phyloP scores from a whole-genome alignment of 2,797 vertebrate species.

The Neopelma chrysocephalum region DNA sequence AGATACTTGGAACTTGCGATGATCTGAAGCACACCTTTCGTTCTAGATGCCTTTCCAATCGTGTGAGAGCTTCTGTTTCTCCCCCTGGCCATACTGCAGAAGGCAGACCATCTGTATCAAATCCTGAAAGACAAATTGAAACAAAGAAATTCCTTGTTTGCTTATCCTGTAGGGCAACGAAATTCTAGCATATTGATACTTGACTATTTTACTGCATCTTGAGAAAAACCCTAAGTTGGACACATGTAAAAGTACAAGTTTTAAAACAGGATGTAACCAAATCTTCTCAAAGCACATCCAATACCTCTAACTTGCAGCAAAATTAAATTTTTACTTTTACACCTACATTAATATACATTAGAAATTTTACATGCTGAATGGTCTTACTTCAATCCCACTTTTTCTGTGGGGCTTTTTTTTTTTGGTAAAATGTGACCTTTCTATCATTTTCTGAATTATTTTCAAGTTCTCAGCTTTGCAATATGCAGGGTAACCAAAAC shows the following conservation, averaged over 20 bases:
- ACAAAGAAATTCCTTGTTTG: neutral
- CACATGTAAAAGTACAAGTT: neutral
- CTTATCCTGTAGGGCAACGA: neutral
- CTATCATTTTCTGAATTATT: no score
- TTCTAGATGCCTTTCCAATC: constrained; percentile 92
- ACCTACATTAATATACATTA: no score
- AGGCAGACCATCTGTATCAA: constrained; percentile 89
- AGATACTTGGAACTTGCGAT: neutral
- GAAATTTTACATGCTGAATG: no score
- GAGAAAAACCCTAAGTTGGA: neutral
- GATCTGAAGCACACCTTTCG: constrained; percentile 82
- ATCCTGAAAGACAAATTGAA: constrained; percentile 78
- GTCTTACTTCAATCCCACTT: no score
- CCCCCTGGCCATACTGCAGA: constrained; percentile 94
- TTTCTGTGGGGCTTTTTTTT: no score
- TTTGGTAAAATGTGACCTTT: no score
- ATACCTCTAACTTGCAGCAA: no score
- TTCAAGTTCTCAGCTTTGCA: no score
- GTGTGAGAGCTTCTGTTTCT: constrained; percentile 92
- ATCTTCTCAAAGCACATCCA: no score
- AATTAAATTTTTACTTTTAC: no score
- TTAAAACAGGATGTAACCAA: no score
- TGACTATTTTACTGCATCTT: neutral
- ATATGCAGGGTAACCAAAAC: no score
- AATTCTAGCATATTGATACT: neutral